phyloP scores from a whole-genome alignment of 2,888 invertebrate genomes.

The Helicoverpa assulta region DNA sequence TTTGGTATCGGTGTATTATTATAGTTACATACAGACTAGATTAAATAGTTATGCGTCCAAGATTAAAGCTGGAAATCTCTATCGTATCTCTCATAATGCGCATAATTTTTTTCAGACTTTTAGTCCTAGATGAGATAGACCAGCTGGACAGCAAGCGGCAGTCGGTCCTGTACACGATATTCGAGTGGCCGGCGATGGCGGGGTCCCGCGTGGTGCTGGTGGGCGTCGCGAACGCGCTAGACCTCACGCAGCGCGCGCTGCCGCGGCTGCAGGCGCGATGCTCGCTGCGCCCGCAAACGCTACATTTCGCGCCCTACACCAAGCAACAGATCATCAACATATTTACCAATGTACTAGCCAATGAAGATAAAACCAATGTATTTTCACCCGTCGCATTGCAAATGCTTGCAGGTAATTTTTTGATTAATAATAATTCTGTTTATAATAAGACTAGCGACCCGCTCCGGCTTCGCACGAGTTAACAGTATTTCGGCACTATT shows the following conservation, averaged over 20 bases:
- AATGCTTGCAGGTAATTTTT: slow-evolving; percentile 93
- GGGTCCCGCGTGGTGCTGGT: slow-evolving; percentile 94
- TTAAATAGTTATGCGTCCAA: too few relatives aligned
- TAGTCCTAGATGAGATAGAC: slow-evolving; percentile 98
- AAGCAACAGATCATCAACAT: slow-evolving; percentile 97
- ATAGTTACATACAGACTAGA: too few relatives aligned
- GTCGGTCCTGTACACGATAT: slow-evolving; percentile 96
- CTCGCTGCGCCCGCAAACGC: slow-evolving; percentile 93
- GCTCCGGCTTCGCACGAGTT: too few relatives aligned
- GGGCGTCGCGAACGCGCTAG: slow-evolving; percentile 98
- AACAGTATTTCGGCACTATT: too few relatives aligned
- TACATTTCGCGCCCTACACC: slow-evolving; percentile 98
- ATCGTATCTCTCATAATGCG: background rate
- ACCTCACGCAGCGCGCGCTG: slow-evolving; percentile 97
- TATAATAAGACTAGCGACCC: too few relatives aligned
- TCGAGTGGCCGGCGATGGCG: slow-evolving; percentile 96
- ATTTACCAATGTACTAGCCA: slow-evolving; percentile 94
- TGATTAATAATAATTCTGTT: background rate
- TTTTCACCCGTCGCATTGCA: slow-evolving; percentile 96
- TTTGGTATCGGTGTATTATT: too few relatives aligned
- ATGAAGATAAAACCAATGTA: slow-evolving; percentile 92
- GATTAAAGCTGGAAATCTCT: too few relatives aligned
- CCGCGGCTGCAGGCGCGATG: slow-evolving; percentile 95
- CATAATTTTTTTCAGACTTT: slow-evolving; percentile 87
- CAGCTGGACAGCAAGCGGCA: slow-evolving; percentile 96